Conservation (phyloP, 1,140 invertebrate species). For the Aradophagus sp. region DNA sequence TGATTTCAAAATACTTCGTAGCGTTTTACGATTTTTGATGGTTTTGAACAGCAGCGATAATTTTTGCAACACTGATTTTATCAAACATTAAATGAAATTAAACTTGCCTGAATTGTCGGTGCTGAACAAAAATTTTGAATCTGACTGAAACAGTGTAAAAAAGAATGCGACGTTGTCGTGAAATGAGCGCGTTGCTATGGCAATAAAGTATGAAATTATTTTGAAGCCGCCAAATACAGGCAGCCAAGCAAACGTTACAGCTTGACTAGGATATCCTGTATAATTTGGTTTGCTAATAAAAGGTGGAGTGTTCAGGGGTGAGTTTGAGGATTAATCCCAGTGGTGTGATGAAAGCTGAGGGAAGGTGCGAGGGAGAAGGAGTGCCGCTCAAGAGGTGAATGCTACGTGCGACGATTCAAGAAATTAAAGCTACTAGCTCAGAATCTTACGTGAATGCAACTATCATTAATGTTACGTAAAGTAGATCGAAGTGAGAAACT, state of each 20-base stretch:
- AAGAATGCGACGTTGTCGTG: no score
- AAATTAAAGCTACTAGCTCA: slow-evolving; percentile 50
- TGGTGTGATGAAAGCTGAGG: slow-evolving; percentile 39
- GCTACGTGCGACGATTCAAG: slow-evolving; percentile 41
- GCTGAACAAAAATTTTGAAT: no score
- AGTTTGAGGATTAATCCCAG: slow-evolving; percentile 48
- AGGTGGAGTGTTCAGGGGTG: slow-evolving; percentile 45
- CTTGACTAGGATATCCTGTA: slow-evolving; percentile 43
- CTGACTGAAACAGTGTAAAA: no score
- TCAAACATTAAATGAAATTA: no score
- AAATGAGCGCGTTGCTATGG: slow-evolving; percentile 14
- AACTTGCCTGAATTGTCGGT: no score
- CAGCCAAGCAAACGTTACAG: slow-evolving; percentile 34
- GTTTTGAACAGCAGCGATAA: no score
- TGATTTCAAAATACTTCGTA: no score
- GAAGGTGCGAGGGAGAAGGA: slow-evolving; percentile 19
- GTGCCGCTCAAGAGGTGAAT: slow-evolving; percentile 35
- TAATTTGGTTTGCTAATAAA: slow-evolving; percentile 59
- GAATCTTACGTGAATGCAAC: slow-evolving; percentile 15
- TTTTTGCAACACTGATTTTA: no score
- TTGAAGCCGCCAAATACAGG: slow-evolving; percentile 27
- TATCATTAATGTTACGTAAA: slow-evolving; percentile 21
- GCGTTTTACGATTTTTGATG: no score
- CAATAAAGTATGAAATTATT: slow-evolving; percentile 45
- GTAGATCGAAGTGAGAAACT: slow-evolving; percentile 16